phyloP scores from a whole-genome alignment of 1,140 invertebrate genomes.

The Dysdera silvatica region DNA sequence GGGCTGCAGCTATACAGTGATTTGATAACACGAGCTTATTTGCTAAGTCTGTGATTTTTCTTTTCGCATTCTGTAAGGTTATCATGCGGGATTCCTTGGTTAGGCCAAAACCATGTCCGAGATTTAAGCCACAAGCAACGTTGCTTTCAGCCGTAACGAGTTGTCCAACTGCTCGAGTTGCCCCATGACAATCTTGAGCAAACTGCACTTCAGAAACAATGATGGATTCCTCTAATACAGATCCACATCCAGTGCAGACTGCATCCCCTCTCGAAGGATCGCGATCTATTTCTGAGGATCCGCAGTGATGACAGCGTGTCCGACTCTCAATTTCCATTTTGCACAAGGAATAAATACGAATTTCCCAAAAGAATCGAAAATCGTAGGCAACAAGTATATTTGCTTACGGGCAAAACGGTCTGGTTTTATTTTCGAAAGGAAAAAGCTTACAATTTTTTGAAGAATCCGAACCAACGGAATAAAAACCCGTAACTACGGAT shows the following conservation, averaged over 20 bases:
- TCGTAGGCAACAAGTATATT: no score
- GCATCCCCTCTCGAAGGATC: slow-evolving; percentile 87
- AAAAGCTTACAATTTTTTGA: no score
- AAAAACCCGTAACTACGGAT: no score
- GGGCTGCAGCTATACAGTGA: slow-evolving; percentile 84
- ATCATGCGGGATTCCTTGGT: slow-evolving; percentile 82
- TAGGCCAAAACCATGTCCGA: slow-evolving; percentile 68
- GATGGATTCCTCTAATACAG: slow-evolving; percentile 88
- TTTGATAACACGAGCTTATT: slow-evolving; percentile 61
- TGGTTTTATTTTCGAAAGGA: no score
- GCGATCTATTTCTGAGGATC: slow-evolving; percentile 86
- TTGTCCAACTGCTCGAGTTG: slow-evolving; percentile 73
- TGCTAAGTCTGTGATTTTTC: slow-evolving; percentile 42
- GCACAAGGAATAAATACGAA: no score
- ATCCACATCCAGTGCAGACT: slow-evolving; percentile 91
- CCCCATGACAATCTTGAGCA: slow-evolving; percentile 80
- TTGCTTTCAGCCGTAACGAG: slow-evolving; percentile 55
- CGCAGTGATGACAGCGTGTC: slow-evolving; percentile 90
- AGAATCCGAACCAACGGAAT: no score
- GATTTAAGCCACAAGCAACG: slow-evolving; percentile 38
- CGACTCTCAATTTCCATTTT: no score
- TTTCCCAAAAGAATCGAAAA: no score
- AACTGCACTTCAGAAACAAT: slow-evolving; percentile 96
- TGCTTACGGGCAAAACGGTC: no score
- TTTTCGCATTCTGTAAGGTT: slow-evolving; percentile 62